phyloP scores from a whole-genome alignment of 1,140 invertebrate genomes.

The Drosophila elegans region DNA sequence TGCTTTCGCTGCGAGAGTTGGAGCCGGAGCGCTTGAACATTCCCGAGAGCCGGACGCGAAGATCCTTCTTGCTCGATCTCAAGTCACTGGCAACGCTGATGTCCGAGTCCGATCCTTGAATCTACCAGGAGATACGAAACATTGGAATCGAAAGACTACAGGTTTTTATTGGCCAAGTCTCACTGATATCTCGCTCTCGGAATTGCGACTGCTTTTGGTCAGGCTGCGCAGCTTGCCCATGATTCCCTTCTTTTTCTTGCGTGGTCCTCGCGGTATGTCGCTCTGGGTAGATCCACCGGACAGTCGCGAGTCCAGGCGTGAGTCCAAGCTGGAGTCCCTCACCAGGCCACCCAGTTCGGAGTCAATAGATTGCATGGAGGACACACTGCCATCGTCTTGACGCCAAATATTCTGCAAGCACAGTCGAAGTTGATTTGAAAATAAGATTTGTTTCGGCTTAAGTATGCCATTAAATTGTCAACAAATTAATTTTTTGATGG shows the following conservation, averaged over 20 bases:
- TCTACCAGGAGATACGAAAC: constrained; percentile 41
- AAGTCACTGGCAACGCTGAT: constrained; percentile 88
- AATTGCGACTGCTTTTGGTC: constrained; percentile 90
- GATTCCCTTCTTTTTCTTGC: constrained; percentile 93
- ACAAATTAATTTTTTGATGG: too few species aligned
- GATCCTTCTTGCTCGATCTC: constrained; percentile 89
- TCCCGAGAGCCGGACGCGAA: constrained; percentile 91
- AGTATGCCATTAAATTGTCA: too few species aligned
- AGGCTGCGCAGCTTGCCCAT: constrained; percentile 94
- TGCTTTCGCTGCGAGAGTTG: constrained; percentile 77
- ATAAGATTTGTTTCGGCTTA: too few species aligned
- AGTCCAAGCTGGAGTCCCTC: constrained; percentile 85
- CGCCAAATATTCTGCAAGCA: constrained; percentile 87
- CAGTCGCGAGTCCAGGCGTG: constrained; percentile 87
- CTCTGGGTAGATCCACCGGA: constrained; percentile 94
- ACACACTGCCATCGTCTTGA: constrained; percentile 91
- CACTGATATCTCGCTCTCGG: constrained; percentile 84
- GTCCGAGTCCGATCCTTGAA: constrained; percentile 92
- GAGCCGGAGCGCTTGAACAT: constrained; percentile 90
- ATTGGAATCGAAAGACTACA: neutral
- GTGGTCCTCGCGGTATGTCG: constrained; percentile 90
- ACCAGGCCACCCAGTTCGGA: constrained; percentile 85
- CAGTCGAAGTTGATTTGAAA: neutral
- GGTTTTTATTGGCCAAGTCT: neutral
- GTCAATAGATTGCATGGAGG: constrained; percentile 91